Evolutionary conservation across 92 coral and sea anemone genomes (phyloP), one percentile per base, ranked within the genome.

Genomic region (Siderastrea radians): DNA sequence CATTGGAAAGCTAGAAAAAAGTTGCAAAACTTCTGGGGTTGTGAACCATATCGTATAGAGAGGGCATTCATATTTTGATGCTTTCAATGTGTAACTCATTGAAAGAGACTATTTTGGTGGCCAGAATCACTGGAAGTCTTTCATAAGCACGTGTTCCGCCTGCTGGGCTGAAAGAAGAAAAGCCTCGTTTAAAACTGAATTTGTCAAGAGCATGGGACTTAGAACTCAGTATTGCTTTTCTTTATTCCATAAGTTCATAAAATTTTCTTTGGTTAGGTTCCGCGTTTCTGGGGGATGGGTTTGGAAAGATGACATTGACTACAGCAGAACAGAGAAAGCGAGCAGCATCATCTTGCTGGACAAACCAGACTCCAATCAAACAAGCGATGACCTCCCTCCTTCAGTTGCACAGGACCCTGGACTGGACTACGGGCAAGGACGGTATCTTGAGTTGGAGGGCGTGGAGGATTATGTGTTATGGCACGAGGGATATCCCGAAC

Each of bases 401-500:
- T 85, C 89, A 44, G 82, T 85, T 14, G 92, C 75, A 26, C 94
- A 82, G 60, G 83, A 82, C 51, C 38, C 70, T 44, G 87, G 65
- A 53, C 93, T 83, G 55, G 98, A 95, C 70, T 93, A 95, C 69
- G 96, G 95, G 14, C 96, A 90, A 81, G 94, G 93, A 55, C 90
- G 92, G 47, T 91, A 87, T 71, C 78, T 95, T 75, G 98, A 92
- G 73, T 77, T 95, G 19, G 98, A 95, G 68, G 98, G 98, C 0
- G 91, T 95, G 72, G 98, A 95, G 16, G 98, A 95, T 69, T 95
- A 95, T 47, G 89, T 95, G n/a, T 65, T 95, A 90, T 94, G 98
- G 94, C 96, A 77, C 58, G 94, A 95, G 12, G 90, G 92, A 8
- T 91, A 91, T 72, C 82, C 78, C 72, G 98, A 93, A 54, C 96